Conservation (phyloP, 2,888 invertebrate genomes). For the Tromatobia lineatoria region DNA sequence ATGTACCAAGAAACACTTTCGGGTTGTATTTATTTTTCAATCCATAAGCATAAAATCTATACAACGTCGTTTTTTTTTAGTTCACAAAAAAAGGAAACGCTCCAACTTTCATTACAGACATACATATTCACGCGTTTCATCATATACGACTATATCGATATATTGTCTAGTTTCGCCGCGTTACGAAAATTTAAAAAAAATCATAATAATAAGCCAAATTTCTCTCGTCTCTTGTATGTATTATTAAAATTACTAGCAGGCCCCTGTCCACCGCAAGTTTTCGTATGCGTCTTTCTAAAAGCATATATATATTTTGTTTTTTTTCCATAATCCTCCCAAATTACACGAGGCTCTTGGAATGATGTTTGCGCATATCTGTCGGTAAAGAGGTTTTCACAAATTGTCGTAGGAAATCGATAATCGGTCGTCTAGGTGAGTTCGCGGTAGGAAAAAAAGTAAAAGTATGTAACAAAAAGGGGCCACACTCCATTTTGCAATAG, state of each 20-base stretch:
- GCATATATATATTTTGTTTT: slow-evolving; percentile 17
- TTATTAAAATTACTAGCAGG: slow-evolving; percentile 43
- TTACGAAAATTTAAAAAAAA: slow-evolving; percentile 10
- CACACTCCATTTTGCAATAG: background rate
- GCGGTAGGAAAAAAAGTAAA: background rate
- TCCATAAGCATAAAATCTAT: slow-evolving; percentile 2
- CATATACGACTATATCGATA: slow-evolving; percentile 7
- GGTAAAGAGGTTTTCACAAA: slow-evolving; percentile 54
- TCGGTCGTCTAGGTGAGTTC: slow-evolving; percentile 47
- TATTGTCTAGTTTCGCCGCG: slow-evolving; percentile 14
- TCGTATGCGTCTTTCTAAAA: slow-evolving; percentile 17
- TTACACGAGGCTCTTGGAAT: slow-evolving; percentile 69
- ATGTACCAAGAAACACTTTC: slow-evolving; percentile 86
- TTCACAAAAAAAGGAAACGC: slow-evolving; percentile 10
- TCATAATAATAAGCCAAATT: slow-evolving; percentile 3
- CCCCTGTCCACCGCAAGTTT: slow-evolving; percentile 55
- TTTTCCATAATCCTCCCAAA: slow-evolving; percentile 55
- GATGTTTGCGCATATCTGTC: slow-evolving; percentile 68
- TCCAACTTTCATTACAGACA: slow-evolving; percentile 10
- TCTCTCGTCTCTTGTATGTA: slow-evolving; percentile 28
- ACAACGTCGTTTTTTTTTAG: slow-evolving; percentile 23
- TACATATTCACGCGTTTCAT: slow-evolving; percentile 40
- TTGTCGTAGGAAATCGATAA: slow-evolving; percentile 48
- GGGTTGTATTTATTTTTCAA: slow-evolving; percentile 34
- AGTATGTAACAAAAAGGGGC: background rate